Evolutionary conservation across 2,888 invertebrate species (phyloP).

Genomic region (Ypsolopha scabrella): DNA sequence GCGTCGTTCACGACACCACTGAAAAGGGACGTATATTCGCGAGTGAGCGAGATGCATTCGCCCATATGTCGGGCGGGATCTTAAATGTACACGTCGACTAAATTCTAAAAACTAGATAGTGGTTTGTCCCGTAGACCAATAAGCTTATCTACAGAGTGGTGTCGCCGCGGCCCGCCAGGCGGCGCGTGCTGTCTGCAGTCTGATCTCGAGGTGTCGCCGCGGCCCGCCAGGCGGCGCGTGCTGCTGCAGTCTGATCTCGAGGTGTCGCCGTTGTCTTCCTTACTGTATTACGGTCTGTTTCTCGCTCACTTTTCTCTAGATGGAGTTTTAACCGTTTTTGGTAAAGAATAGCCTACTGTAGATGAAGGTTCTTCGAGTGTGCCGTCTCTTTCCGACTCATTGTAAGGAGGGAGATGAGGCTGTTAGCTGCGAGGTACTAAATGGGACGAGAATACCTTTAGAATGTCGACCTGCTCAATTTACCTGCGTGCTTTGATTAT

Average conservation of each 20-base stretch:
- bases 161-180: too few relatives aligned
- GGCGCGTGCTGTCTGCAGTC: too few relatives aligned
- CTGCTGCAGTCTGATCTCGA: not conserved
- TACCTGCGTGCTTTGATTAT: not conserved
- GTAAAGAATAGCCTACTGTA: slow-evolving; percentile 1
- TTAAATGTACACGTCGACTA: too few relatives aligned
- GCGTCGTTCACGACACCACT: too few relatives aligned
- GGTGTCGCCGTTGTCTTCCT: not conserved
- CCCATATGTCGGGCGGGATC: too few relatives aligned
- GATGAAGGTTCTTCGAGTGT: not conserved
- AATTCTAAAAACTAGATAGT: too few relatives aligned
- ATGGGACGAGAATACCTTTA: not conserved
- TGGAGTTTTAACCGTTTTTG: not conserved
- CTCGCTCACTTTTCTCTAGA: slow-evolving; percentile 7
- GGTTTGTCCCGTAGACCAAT: too few relatives aligned
- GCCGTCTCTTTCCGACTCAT: not conserved
- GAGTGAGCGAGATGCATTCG: too few relatives aligned
- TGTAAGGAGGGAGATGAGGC: not conserved
- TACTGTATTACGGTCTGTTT: not conserved
- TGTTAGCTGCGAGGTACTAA: not conserved
- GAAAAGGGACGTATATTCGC: too few relatives aligned
- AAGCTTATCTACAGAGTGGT: too few relatives aligned
- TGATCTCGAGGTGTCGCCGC: too few relatives aligned
- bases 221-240: not conserved
- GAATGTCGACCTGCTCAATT: slow-evolving; percentile 5